Percentiles rank a stretch among this genome's conserved stretches.
Conservation (phyloP, 2,797 vertebrate genomes). For the Momotus momota region DNA sequence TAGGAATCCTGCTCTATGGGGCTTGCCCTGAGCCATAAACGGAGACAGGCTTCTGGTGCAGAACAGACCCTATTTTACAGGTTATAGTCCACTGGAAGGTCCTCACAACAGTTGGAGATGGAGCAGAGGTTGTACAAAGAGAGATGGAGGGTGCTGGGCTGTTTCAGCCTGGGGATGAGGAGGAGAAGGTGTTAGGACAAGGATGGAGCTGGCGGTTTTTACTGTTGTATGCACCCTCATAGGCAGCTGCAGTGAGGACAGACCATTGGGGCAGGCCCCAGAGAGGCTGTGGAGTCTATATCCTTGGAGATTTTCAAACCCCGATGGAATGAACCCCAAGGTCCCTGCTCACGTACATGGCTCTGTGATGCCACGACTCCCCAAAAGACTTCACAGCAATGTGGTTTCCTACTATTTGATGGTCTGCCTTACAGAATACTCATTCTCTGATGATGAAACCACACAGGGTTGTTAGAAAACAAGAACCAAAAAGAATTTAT, state of each 20-base stretch:
- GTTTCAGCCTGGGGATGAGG: too few relatives aligned
- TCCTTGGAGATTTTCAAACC: not conserved
- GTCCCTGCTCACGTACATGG: not conserved
- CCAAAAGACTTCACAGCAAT: not conserved
- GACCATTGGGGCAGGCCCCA: not conserved
- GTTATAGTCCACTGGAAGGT: not conserved
- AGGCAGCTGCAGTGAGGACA: not conserved
- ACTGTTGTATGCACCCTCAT: not conserved
- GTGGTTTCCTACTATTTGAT: not conserved
- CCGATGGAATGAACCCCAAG: not conserved
- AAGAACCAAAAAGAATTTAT: not conserved
- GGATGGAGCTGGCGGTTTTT: not conserved
- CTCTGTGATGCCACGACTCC: not conserved
- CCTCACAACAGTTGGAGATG: accelerated
- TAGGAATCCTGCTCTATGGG: too few relatives aligned
- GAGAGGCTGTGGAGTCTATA: not conserved
- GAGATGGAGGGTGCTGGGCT: too few relatives aligned
- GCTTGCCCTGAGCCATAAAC: too few relatives aligned
- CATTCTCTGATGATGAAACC: not conserved
- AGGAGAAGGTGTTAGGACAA: too few relatives aligned
- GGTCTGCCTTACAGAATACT: not conserved
- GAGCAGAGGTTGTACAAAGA: not conserved
- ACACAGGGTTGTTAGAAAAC: not conserved
- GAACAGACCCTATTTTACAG: too few relatives aligned
- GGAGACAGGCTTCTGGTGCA: too few relatives aligned